These are phyloP conservation scores for Acanthurus tractus DNA, from an alignment of 2,797 vertebrate species.

Conservation along the genomic window DNA sequence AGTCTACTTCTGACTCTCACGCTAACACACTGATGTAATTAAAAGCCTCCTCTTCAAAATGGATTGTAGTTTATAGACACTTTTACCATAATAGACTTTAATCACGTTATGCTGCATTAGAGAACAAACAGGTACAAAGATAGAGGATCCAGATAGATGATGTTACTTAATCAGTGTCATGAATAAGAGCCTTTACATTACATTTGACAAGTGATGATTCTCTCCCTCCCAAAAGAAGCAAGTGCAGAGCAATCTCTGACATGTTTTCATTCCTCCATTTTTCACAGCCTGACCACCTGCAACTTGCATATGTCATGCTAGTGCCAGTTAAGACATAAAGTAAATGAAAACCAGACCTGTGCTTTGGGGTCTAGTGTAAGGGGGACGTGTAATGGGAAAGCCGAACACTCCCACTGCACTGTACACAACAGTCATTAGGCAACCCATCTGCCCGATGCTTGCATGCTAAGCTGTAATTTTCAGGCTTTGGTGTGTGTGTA, in stretches of 20 bases:
- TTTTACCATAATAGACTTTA: conserved; percentile 44
- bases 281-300: conserved; percentile 79
- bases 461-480: conserved; percentile 90
- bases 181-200: conserved; percentile 23
- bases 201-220: conserved; percentile 53
- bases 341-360: conserved; percentile 82
- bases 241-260: conserved; percentile 54
- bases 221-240: conserved; percentile 43
- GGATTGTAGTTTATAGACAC: conserved; percentile 41
- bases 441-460: conserved; percentile 89
- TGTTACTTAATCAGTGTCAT: conserved; percentile 23
- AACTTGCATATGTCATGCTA: conserved; percentile 70
- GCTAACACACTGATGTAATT: conserved; percentile 75
- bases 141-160: conserved; percentile 24
- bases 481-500: conserved; percentile 84
- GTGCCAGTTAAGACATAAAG: conserved; percentile 82
- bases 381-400: conserved; percentile 78
- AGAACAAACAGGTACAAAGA: conserved; percentile 41
- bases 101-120: conserved; percentile 26
- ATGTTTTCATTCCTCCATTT: conserved; percentile 55
- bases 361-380: conserved; percentile 74
- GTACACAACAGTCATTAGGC: conserved; percentile 87
- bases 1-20: conserved; percentile 74
- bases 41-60: conserved; percentile 44
- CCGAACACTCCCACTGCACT: conserved; percentile 81